phyloP scores from a whole-genome alignment of 1,140 invertebrate species.

The Thalassaphorura encarpata region DNA sequence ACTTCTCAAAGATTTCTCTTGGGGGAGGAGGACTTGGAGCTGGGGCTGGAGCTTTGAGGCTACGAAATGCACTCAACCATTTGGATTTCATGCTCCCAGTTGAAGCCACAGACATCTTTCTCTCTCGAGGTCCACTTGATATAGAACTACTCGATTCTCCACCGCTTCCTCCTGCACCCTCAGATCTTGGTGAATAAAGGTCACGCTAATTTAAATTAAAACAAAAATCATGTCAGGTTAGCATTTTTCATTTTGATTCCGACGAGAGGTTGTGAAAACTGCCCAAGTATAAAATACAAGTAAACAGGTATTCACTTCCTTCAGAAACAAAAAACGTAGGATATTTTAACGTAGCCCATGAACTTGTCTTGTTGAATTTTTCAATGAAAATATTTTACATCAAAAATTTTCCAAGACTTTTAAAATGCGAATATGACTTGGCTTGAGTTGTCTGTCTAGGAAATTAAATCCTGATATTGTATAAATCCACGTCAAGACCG shows the following conservation, averaged over 20 bases:
- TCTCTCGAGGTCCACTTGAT: conserved; percentile 41
- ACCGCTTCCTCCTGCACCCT: neutral
- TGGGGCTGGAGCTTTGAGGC: conserved; percentile 52
- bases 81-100: conserved; percentile 89
- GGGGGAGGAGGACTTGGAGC: neutral
- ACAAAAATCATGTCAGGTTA: too few relatives aligned
- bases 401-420: too few relatives aligned
- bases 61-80: conserved; percentile 95
- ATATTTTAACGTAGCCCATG: too few relatives aligned
- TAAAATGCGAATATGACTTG: too few relatives aligned
- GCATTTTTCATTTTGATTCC: too few relatives aligned
- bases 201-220: too few relatives aligned
- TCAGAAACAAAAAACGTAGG: too few relatives aligned
- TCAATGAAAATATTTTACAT: too few relatives aligned
- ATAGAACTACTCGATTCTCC: neutral
- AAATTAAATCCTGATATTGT: neutral
- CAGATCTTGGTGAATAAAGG: conserved; percentile 1
- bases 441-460: neutral
- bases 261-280: neutral
- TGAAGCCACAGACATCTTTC: conserved; percentile 75
- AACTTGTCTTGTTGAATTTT: too few relatives aligned
- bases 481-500: neutral
- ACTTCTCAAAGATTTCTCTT: too few relatives aligned
- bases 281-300: too few relatives aligned
- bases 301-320: too few relatives aligned